A percentile compares a stretch with the other conserved stretches of the same genome.
phyloP scores from a whole-genome alignment of 2,888 invertebrate species.

The Exocentrus adspersus region DNA sequence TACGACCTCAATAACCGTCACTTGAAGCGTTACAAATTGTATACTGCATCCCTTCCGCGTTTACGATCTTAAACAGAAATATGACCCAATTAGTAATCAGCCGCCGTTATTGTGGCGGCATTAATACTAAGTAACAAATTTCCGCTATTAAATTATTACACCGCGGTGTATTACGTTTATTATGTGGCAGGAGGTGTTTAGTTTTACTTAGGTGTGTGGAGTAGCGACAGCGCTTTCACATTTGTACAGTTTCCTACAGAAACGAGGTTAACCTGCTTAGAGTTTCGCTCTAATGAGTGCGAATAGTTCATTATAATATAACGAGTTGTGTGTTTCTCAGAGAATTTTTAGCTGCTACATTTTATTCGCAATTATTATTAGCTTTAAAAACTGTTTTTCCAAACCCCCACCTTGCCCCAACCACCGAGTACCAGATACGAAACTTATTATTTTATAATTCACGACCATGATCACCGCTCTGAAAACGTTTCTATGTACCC shows the following conservation, averaged over 20 bases:
- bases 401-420: too few relatives aligned
- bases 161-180: neutral
- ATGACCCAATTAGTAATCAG: neutral
- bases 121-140: conserved; percentile 1
- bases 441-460: too few relatives aligned
- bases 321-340: too few relatives aligned
- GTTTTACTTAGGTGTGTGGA: neutral
- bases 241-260: neutral
- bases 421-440: too few relatives aligned
- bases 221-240: neutral
- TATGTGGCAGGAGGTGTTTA: neutral
- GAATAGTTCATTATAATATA: too few relatives aligned
- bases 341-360: too few relatives aligned
- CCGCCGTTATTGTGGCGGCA: neutral
- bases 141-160: neutral
- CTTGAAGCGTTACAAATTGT: neutral
- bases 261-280: too few relatives aligned
- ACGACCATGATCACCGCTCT: too few relatives aligned
- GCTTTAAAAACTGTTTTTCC: too few relatives aligned
- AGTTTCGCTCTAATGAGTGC: too few relatives aligned
- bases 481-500: too few relatives aligned
- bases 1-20: neutral
- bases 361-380: too few relatives aligned
- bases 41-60: neutral
- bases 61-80: neutral